Evolutionary conservation across 2,888 invertebrate species (phyloP).

Genomic region (Heliconius charithonia): DNA sequence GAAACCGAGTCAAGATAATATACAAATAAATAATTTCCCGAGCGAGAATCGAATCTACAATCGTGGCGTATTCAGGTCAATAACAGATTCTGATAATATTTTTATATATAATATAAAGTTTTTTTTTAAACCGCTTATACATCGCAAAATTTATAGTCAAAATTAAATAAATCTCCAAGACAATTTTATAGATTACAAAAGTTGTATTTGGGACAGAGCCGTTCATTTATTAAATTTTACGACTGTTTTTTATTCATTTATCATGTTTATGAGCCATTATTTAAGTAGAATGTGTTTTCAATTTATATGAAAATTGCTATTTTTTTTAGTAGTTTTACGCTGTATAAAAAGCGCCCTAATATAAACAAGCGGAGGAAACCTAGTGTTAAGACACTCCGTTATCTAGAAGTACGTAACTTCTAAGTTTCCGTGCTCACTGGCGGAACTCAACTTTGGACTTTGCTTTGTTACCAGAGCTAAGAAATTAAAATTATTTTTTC

Average conservation of each 20-base stretch:
- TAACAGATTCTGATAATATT: conserved; percentile 1
- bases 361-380: background rate
- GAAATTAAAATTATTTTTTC: no score
- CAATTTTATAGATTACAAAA: conserved; percentile 24
- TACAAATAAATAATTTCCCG: background rate
- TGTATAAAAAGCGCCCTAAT: background rate
- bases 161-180: conserved; percentile 21
- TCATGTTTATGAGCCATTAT: conserved; percentile 50
- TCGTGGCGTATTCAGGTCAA: background rate
- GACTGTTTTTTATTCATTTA: conserved; percentile 47
- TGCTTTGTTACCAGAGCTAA: no score
- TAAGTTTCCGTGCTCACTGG: no score
- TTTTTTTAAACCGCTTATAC: background rate
- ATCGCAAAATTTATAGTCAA: background rate
- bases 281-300: conserved; percentile 46
- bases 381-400: background rate
- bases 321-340: background rate
- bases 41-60: background rate
- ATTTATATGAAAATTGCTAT: conserved; percentile 40
- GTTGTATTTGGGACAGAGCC: conserved; percentile 34
- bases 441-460: no score
- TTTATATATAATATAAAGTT: background rate
- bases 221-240: conserved; percentile 48
- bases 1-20: no score
- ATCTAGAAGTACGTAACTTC: background rate